Conservation (phyloP, 2,888 invertebrate genomes). For the Sinelater perroti region DNA sequence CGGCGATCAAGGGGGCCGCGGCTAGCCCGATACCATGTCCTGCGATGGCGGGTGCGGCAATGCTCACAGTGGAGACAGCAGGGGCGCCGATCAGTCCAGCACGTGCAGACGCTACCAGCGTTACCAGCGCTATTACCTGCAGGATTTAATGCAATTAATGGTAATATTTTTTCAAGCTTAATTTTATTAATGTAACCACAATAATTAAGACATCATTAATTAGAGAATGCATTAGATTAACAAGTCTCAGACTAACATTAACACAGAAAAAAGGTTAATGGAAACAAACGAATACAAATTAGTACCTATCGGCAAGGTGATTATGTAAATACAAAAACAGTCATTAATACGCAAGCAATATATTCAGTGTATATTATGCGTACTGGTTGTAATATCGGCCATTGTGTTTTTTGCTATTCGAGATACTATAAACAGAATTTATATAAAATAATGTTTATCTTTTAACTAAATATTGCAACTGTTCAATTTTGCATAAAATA, state of each 20-base stretch:
- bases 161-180: neutral
- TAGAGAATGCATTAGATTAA: too few relatives aligned
- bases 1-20: conserved; percentile 22
- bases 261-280: conserved; percentile 4
- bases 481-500: too few relatives aligned
- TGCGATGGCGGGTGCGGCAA: conserved; percentile 32
- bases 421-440: too few relatives aligned
- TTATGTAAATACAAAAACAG: conserved; percentile 12
- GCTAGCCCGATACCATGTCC: conserved; percentile 36
- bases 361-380: conserved; percentile 1
- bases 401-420: too few relatives aligned
- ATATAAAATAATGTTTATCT: too few relatives aligned
- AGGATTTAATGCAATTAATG: conserved; percentile 27
- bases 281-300: conserved; percentile 2
- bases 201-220: neutral
- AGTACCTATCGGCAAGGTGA: conserved; percentile 9
- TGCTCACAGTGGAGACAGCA: conserved; percentile 48
- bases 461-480: too few relatives aligned
- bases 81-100: conserved; percentile 62
- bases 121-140: conserved; percentile 55
- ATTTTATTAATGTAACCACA: neutral
- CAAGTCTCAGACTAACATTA: conserved; percentile 1
- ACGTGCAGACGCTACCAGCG: conserved; percentile 58
- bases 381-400: conserved; percentile 4
- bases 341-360: neutral